Conservation (phyloP, 1,140 invertebrate genomes). For the Oscheius sp. region DNA sequence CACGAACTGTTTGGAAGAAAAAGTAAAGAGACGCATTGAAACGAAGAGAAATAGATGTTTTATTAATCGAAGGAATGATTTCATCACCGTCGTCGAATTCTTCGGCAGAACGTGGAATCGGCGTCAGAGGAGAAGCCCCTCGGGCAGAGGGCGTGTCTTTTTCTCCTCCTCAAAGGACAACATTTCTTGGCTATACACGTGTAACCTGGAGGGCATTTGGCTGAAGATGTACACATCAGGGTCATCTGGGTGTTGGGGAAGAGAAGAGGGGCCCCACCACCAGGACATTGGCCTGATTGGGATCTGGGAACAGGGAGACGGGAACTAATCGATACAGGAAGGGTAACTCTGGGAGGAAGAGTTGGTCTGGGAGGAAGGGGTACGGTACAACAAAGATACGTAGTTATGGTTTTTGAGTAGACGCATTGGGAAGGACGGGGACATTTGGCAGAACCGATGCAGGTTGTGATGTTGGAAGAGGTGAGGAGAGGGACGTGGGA, state of each 20-base stretch:
- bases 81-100: background rate
- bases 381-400: slow-evolving; percentile 48
- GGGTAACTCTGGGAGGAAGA: background rate
- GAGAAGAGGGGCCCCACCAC: slow-evolving; percentile 42
- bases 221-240: slow-evolving; percentile 35
- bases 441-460: slow-evolving; percentile 18
- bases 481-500: slow-evolving; percentile 8
- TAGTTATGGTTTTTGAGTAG: slow-evolving; percentile 43
- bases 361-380: background rate
- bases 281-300: slow-evolving; percentile 41
- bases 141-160: slow-evolving; percentile 4
- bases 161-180: slow-evolving; percentile 31
- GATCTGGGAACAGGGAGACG: slow-evolving; percentile 2
- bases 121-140: slow-evolving; percentile 2
- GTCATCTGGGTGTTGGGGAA: slow-evolving; percentile 45
- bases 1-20: no score
- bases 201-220: slow-evolving; percentile 43
- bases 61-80: background rate
- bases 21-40: background rate
- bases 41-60: background rate
- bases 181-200: slow-evolving; percentile 41
- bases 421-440: slow-evolving; percentile 39
- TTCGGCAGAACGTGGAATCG: background rate
- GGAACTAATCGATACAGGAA: background rate
- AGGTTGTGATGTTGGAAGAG: slow-evolving; percentile 32